Evolutionary conservation across 2,113 vertebrate species (phyloP).

Genomic region (Notarius lentiginosus): DNA sequence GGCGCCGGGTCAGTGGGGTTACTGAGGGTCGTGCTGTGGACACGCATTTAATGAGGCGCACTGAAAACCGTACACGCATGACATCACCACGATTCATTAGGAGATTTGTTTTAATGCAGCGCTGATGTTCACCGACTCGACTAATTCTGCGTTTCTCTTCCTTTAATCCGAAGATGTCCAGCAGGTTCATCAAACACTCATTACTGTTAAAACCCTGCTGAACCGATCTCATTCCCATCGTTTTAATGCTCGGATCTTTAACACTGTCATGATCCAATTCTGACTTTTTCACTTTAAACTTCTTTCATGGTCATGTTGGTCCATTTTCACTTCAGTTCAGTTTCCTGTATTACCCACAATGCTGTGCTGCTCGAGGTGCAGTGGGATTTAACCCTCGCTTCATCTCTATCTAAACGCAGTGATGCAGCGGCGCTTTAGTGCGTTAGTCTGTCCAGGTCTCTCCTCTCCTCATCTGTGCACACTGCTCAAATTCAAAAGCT

Average conservation of each 20-base stretch:
- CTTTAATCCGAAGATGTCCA: not conserved
- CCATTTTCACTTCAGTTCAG: not conserved
- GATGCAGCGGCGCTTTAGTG: not conserved
- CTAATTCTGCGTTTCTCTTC: not conserved
- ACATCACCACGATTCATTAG: not conserved
- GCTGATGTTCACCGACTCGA: not conserved
- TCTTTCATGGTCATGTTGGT: not conserved
- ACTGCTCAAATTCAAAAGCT: too few relatives aligned
- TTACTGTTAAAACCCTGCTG: not conserved
- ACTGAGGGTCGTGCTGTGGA: not conserved
- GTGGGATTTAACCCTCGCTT: not conserved
- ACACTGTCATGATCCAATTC: not conserved
- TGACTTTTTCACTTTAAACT: not conserved
- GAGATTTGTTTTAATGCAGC: not conserved
- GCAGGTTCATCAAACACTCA: not conserved
- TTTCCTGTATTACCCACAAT: not conserved
- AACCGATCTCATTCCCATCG: not conserved
- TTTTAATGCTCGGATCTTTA: not conserved
- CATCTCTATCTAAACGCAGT: not conserved
- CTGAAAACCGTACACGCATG: not conserved
- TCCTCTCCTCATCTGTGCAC: too few relatives aligned
- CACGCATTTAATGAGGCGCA: not conserved
- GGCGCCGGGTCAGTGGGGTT: not conserved
- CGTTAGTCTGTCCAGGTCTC: not conserved
- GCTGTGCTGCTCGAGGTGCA: not conserved